A percentile compares a stretch with the other conserved stretches of the same genome.
phyloP scores from a whole-genome alignment of 2,797 vertebrate species.

The Ceyx erithaca region DNA sequence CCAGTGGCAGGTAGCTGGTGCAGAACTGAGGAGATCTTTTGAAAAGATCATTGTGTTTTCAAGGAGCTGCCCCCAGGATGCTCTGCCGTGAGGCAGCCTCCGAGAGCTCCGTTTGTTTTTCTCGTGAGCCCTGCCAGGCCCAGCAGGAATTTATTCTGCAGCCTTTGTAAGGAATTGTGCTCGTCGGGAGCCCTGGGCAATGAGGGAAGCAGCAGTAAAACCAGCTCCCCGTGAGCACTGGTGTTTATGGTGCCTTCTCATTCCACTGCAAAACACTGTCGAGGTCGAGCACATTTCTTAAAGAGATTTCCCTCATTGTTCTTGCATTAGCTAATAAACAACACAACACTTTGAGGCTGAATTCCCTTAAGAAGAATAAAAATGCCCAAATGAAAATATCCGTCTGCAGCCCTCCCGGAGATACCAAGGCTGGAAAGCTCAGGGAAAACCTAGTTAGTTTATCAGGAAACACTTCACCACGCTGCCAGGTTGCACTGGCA shows the following conservation, averaged over 20 bases:
- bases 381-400: fast-evolving
- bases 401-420: not conserved
- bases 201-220: not conserved
- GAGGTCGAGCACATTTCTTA: not conserved
- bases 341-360: not conserved
- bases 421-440: not conserved
- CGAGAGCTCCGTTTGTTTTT: not conserved
- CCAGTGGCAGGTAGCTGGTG: not conserved
- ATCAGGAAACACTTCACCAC: not conserved
- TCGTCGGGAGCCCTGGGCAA: not conserved
- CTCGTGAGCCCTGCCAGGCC: not conserved
- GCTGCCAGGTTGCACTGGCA: fast-evolving
- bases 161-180: not conserved
- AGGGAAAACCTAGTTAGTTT: not conserved
- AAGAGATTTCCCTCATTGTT: not conserved
- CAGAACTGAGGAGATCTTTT: not conserved
- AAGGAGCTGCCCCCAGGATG: not conserved
- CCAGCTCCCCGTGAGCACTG: not conserved
- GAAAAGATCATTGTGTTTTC: not conserved
- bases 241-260: not conserved
- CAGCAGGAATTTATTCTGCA: not conserved
- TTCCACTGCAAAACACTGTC: not conserved
- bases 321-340: not conserved
- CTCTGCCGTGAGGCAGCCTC: not conserved
- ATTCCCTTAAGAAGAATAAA: not conserved